Evolutionary conservation across 1,140 invertebrate species (phyloP), one percentile per base, ranked within the genome.

Genomic region (Oscheius sp.): DNA sequence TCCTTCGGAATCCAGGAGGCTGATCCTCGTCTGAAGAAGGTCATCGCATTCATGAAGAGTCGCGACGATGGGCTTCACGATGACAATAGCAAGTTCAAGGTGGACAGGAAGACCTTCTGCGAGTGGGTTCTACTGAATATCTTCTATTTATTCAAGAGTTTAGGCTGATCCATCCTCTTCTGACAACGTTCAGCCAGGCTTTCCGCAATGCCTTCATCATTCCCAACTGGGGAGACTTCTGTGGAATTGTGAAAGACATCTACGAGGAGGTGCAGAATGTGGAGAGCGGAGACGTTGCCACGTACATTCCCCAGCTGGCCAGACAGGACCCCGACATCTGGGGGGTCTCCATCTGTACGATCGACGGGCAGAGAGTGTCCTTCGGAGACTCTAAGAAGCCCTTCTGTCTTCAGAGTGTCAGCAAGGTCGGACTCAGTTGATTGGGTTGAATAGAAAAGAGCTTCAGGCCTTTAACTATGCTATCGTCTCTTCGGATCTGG

Each of bases 141-240:
- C 28, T 7, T 10, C 2, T 29, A 26, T 29, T 13, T 34, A 20
- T 20, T 29, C 20, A 15, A 18, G n/a, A 46, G 55, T 80, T 31
- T 52, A 82, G 80, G 36, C 80, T 83, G 61, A 74, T 83, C 20
- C 74, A 69, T 45, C 80, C 80, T 28, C 79, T 72, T 36, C 75
- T 85, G 18, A 61, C 52, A 0, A 85, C 97, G 55, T 94, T 97
- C 77, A 92, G 92, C 1, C 89, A 91, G 80, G 93, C 94, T 7
- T 93, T 97, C 84, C 89, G 92, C 13, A 91, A 93, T 80, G 92
- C 97, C 81, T 94, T 97, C 81, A 90, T 97, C 23, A 93, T 98
- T 73, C 95, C 95, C 1, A 93, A 97, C 81, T 98, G 95, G 86
- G 88, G 90, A 64, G 91, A 91, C 73, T 97, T 98, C 84, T 91